Percentiles rank a stretch among this genome's conserved stretches.
phyloP scores from a whole-genome alignment of 2,113 vertebrate species.

The Gopherus evgoodei region DNA sequence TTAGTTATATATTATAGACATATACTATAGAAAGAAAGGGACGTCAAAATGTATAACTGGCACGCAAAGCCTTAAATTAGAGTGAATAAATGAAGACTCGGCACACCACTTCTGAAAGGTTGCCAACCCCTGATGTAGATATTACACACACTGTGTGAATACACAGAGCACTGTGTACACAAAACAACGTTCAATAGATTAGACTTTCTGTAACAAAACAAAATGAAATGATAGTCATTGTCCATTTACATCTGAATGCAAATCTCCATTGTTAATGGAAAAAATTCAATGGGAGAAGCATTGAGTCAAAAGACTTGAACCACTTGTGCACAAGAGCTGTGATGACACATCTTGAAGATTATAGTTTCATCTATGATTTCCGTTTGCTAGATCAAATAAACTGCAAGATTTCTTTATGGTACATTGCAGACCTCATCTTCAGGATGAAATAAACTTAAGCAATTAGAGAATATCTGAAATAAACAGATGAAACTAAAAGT shows the following conservation, averaged over 20 bases:
- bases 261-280: background rate
- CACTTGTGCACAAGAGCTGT: slow-evolving; percentile 43
- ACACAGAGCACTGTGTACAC: background rate
- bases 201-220: background rate
- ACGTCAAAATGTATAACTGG: no score
- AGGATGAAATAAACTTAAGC: slow-evolving; percentile 23
- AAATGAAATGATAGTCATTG: background rate
- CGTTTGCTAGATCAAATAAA: slow-evolving; percentile 62
- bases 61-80: no score
- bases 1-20: no score
- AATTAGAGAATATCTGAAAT: slow-evolving; percentile 37
- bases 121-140: background rate
- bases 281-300: slow-evolving; percentile 28
- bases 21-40: no score
- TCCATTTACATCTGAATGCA: background rate
- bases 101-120: no score
- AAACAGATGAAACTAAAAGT: slow-evolving; percentile 40
- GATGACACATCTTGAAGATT: slow-evolving; percentile 42
- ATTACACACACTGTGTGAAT: background rate
- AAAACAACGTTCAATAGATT: background rate
- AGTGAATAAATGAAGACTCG: no score
- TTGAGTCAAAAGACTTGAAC: slow-evolving; percentile 17
- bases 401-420: slow-evolving; percentile 25
- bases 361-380: slow-evolving; percentile 53
- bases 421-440: slow-evolving; percentile 10